Percentiles rank a stretch among this genome's conserved stretches.
Evolutionary conservation across 2,113 vertebrate genomes (phyloP).

Genomic region (Brienomyrus longianalis): DNA sequence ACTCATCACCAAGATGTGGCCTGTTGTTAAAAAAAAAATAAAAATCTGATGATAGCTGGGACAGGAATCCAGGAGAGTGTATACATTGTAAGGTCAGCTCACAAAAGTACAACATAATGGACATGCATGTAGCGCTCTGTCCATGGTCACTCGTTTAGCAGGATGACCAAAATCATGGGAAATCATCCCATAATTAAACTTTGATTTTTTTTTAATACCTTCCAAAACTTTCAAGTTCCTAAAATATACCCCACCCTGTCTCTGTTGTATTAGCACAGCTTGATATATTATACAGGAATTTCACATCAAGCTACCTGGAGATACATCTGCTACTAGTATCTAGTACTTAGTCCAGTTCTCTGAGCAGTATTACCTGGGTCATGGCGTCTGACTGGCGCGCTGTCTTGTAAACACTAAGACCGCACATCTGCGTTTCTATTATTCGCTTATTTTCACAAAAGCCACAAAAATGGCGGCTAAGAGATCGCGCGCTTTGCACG

Average conservation of each 20-base stretch:
- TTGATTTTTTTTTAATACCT: neutral
- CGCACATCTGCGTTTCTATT: neutral
- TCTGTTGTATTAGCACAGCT: neutral
- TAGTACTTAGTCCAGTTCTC: neutral
- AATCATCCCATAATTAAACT: neutral
- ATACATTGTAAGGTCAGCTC: slow-evolving; percentile 19
- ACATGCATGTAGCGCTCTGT: neutral
- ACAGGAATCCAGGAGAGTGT: slow-evolving; percentile 51
- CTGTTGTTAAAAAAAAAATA: slow-evolving; percentile 49
- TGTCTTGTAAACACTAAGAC: neutral
- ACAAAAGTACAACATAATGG: neutral
- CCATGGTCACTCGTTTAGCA: neutral
- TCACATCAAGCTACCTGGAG: neutral
- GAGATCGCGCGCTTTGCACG: neutral
- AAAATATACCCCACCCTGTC: neutral
- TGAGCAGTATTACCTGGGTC: neutral
- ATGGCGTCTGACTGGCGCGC: neutral
- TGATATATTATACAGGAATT: neutral
- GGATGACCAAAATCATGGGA: neutral
- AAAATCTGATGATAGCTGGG: slow-evolving; percentile 46
- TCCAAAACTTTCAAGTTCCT: neutral
- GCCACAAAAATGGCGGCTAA: neutral
- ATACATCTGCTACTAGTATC: neutral
- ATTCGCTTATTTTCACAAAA: neutral
- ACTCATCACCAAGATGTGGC: slow-evolving; percentile 64